Conservation (phyloP, 2,797 vertebrate species). For the Parauchenoglanis punctatus region DNA sequence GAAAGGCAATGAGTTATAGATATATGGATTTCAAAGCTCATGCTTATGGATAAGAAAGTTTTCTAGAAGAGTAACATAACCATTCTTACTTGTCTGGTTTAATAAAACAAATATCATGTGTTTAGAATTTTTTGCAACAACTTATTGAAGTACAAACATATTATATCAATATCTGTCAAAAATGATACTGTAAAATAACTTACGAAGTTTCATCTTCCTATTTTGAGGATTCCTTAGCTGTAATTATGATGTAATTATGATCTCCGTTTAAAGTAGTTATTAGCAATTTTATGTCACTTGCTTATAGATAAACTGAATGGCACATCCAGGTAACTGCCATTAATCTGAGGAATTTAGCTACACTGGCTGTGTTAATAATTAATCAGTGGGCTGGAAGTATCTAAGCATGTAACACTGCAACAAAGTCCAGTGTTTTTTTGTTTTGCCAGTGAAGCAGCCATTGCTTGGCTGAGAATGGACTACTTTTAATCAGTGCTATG, state of each 20-base stretch:
- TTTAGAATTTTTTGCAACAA: too few species aligned
- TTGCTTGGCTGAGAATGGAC: neutral
- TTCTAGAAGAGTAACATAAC: neutral
- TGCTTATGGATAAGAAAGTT: neutral
- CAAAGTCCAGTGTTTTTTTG: neutral
- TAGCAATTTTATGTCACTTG: neutral
- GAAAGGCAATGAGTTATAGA: too few species aligned
- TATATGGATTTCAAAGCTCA: too few species aligned
- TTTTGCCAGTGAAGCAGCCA: neutral
- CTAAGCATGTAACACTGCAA: neutral
- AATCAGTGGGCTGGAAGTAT: neutral
- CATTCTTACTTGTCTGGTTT: neutral
- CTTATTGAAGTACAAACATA: neutral
- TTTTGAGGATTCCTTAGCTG: neutral
- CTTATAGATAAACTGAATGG: neutral
- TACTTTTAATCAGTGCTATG: neutral
- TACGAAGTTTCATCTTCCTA: neutral
- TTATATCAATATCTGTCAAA: neutral
- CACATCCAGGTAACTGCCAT: neutral
- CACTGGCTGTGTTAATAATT: neutral
- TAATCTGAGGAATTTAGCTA: neutral
- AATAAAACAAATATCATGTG: neutral
- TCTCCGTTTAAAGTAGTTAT: neutral
- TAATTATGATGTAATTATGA: neutral
- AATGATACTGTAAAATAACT: neutral